Evolutionary conservation across 2,888 invertebrate genomes (phyloP), one percentile per base, ranked within the genome.

Genomic region (Coenonympha arcania): DNA sequence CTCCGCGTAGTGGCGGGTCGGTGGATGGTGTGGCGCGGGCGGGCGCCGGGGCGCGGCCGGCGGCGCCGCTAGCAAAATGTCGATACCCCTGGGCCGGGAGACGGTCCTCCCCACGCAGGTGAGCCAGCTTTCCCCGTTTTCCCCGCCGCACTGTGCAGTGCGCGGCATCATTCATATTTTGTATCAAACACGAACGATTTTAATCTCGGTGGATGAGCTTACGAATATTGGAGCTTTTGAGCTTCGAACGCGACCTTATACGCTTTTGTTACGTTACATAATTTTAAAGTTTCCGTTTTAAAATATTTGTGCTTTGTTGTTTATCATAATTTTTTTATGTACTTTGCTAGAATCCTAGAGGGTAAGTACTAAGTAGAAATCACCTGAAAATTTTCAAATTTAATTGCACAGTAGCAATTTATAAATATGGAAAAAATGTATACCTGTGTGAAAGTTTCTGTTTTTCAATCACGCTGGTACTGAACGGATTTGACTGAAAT

Each of bases 11-110:
- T 69, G 76, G 69, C 67, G 73, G 70, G 66, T 75, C 63, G 81
- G 79, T 81, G 82, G 83, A 84, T 84, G 84, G 81, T 76, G 76
- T 72, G 76, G 72, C 76, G 76, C 73, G 79, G 71, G 77, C 73
- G 79, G 79, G 77, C 80, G 83, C 83, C 83, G 83, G 83, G 83
- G 83, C 73, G 84, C 81, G 83, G 83, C 83, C 82, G 80, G 82
- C 80, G 81, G 78, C 83, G 82, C 80, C 83, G 79, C 78, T 82
- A 69, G 79, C 79, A 73, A 84, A 81, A 87, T 87, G 86, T 86
- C 87, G 79, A 86, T 87, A 85, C 85, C 87, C 78, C 76, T 84
- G 66, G 76, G 75, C 76, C 79, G 87, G 82, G 87, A 87, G 68
- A 81, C 84, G 58, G 81, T 79, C 64, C 80, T 86, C 71, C 81